Evolutionary conservation across 2,113 vertebrate genomes (phyloP).

Genomic region (Chionis minor): DNA sequence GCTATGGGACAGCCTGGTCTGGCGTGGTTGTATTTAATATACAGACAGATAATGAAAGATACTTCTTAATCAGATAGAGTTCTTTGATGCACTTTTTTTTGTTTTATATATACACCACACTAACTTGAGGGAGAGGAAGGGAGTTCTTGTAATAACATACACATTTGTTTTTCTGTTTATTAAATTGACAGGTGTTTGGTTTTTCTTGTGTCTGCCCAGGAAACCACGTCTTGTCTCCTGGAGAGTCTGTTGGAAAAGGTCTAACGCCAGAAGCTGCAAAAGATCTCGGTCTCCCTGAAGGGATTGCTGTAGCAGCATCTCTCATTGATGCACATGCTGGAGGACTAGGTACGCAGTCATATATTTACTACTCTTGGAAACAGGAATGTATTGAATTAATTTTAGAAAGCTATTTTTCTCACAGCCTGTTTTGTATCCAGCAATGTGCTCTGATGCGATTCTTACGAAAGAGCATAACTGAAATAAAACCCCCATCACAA

Average conservation of each 20-base stretch:
- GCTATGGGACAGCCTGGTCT: not conserved
- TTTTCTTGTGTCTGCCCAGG: slow-evolving; percentile 80
- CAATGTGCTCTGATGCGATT: not conserved
- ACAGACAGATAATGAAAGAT: not conserved
- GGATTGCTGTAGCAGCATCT: slow-evolving; percentile 88
- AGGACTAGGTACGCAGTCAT: slow-evolving; percentile 84
- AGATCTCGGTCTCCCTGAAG: slow-evolving; percentile 82
- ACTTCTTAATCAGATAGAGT: not conserved
- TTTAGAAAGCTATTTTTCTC: not conserved
- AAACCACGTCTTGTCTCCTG: slow-evolving; percentile 83
- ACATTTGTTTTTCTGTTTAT: slow-evolving; percentile 48
- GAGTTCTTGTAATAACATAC: not conserved
- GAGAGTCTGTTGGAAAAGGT: slow-evolving; percentile 83
- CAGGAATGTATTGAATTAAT: not conserved
- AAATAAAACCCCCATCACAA: not conserved
- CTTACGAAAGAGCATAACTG: not conserved
- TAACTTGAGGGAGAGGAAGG: not conserved
- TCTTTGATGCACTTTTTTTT: slow-evolving; percentile 12
- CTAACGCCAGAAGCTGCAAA: slow-evolving; percentile 82
- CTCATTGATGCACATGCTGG: slow-evolving; percentile 97
- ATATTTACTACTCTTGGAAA: not conserved
- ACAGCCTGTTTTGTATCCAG: not conserved
- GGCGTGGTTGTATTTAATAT: not conserved
- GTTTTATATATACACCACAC: not conserved
- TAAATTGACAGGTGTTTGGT: slow-evolving; percentile 63